Evolutionary conservation across 2,888 invertebrate species (phyloP), one percentile per base, ranked within the genome.

Genomic region (Epinotia bilunana): DNA sequence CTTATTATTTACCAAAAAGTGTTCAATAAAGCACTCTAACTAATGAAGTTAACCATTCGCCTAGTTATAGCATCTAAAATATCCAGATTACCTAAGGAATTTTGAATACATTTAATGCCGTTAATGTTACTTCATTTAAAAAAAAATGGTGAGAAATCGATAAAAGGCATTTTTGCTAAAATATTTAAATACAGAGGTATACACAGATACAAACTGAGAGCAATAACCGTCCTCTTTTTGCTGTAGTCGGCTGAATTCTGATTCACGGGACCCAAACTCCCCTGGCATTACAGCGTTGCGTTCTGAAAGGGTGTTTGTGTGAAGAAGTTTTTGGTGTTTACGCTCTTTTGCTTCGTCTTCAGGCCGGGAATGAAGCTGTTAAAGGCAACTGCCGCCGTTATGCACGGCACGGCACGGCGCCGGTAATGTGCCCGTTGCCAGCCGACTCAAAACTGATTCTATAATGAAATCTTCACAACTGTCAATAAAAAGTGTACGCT

Each of bases 331-430:
- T 12, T 5, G 46, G 43, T 23, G n/a, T 3, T 69, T 60, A 12
- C 1, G 58, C 23, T 39, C n/a, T 23, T 23, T 39, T 5, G 13
- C 9, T 23, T 9, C 16, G 16, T 12, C 23, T 2, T n/a, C 1
- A 13, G 11, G 39, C 23, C n/a, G 18, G 46, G 43, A 69, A 69
- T 69, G 69, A 69, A 69, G 69, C 58, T 58, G 58, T 69, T 69
- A 69, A 58, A 69, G 58, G 69, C 69, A 69, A 69, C 69, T 69
- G 69, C 69, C 58, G 58, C 58, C 58, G 69, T 69, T 60, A 69
- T 60, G 69, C 69, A 55, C 53, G 67, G 67, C 53, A 53, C 53
- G 55, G 57, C 55, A 13, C 55, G 39, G 65, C 28, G 18, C 58
- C 69, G 69, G 69, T 69, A 69, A 69, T 58, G 69, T 58, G 39